Base-by-base conservation (phyloP, 2,888 invertebrate genomes). In the Hedychridium roseum region DNA sequence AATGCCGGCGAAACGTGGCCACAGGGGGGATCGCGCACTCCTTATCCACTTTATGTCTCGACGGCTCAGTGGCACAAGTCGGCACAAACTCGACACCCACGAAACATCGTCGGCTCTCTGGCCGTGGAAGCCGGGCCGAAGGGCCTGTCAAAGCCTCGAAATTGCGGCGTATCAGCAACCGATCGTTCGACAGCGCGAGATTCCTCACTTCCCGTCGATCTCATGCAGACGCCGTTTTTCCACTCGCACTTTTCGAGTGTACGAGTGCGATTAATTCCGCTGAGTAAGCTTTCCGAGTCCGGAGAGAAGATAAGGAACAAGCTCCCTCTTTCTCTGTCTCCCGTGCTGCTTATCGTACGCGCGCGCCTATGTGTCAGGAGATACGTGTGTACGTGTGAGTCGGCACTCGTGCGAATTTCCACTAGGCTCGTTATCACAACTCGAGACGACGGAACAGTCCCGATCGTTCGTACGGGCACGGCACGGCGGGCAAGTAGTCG, bases 381-480 rank as follows among this genome's bases (percentile, higher is more conserved):
- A n/a, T n/a, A n/a, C n/a, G n/a, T n/a, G n/a, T n/a, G n/a, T n/a
- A n/a, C n/a, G n/a, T n/a, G n/a, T n/a, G n/a, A n/a, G n/a, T n/a
- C n/a, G n/a, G n/a, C n/a, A n/a, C n/a, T n/a, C n/a, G n/a, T n/a
- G n/a, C n/a, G n/a, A n/a, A n/a, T n/a, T n/a, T n/a, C n/a, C n/a
- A n/a, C n/a, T n/a, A n/a, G n/a, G 16, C 26, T 45, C 43, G 43
- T 43, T 40, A 52, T 48, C 43, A 60, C 50, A 43, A 52, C 50
- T 46, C 44, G 44, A 50, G 50, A 56, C 41, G 37, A 53, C 48
- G 41, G 42, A 46, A 52, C 35, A 49, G 54, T 52, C 42, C 46
- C 48, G 46, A 54, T 56, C 39, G 34, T 44, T 49, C 50, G 50
- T 49, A 43, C 31, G 41, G 44, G 43, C 43, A 41, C 35, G 57